Evolutionary conservation across 2,113 vertebrate genomes (phyloP).

Genomic region (Lasiurus borealis): DNA sequence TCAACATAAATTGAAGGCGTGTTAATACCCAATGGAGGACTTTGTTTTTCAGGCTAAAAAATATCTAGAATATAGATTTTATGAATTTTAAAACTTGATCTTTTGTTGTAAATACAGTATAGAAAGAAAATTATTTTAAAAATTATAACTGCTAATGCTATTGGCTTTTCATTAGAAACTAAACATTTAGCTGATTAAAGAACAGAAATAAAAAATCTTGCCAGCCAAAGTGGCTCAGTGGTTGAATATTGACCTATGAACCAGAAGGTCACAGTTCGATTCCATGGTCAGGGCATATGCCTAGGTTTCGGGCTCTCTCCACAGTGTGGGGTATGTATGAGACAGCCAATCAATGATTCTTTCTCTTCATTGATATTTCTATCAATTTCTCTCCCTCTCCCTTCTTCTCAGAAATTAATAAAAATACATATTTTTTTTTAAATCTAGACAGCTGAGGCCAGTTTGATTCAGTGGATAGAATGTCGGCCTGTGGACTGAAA

Average conservation of each 20-base stretch:
- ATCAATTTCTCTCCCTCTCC: too few species aligned
- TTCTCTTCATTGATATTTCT: too few species aligned
- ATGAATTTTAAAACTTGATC: slow-evolving; percentile 21
- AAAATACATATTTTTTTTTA: too few species aligned
- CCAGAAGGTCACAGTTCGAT: background rate
- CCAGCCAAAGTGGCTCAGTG: background rate
- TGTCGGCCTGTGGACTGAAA: too few species aligned
- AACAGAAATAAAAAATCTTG: slow-evolving; percentile 3
- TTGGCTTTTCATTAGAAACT: slow-evolving; percentile 13
- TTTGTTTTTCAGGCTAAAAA: slow-evolving; percentile 54
- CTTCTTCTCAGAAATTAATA: too few species aligned
- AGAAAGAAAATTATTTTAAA: slow-evolving; percentile 31
- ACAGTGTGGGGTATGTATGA: too few species aligned
- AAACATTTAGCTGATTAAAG: slow-evolving; percentile 37
- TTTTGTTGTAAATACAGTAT: slow-evolving; percentile 18
- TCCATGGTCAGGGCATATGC: too few species aligned
- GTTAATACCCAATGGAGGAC: background rate
- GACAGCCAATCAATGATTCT: too few species aligned
- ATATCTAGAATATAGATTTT: background rate
- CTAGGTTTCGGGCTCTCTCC: too few species aligned
- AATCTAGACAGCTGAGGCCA: too few species aligned
- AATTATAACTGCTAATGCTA: slow-evolving; percentile 1
- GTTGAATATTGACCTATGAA: background rate
- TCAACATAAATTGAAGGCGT: background rate
- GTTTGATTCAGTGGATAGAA: too few species aligned